phyloP scores from a whole-genome alignment of 2,113 vertebrate genomes.

The Stictonetta naevosa region DNA sequence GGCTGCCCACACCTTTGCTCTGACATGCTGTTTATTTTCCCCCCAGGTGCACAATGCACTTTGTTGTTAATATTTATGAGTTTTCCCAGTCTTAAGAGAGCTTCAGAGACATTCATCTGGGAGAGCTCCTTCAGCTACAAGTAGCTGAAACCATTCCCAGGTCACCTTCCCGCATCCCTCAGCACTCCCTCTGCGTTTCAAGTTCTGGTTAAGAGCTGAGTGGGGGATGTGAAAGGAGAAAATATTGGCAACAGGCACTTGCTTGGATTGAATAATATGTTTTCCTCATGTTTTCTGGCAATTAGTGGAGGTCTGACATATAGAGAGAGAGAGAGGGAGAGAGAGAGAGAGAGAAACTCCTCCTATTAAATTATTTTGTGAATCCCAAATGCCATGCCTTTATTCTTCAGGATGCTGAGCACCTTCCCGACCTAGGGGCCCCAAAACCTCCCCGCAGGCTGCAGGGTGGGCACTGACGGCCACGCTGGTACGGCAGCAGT shows the following conservation, averaged over 20 bases:
- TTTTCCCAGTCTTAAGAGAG: neutral
- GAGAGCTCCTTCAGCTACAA: neutral
- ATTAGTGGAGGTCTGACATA: neutral
- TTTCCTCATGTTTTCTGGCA: neutral
- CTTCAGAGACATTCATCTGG: neutral
- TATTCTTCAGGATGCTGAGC: neutral
- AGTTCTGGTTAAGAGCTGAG: neutral
- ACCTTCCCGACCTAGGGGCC: fast-evolving
- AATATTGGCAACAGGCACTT: neutral
- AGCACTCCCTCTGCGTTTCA: neutral
- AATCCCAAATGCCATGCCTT: neutral
- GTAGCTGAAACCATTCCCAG: neutral
- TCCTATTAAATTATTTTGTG: neutral
- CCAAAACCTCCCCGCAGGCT: neutral
- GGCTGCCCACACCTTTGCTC: neutral
- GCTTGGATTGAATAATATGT: neutral
- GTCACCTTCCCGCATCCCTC: neutral
- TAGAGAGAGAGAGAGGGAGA: too few species aligned
- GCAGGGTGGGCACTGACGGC: neutral
- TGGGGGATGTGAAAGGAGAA: neutral
- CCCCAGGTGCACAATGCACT: neutral
- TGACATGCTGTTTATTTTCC: neutral
- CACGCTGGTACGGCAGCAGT: neutral
- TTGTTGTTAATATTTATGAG: neutral
- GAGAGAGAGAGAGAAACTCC: neutral